A percentile compares a stretch with the other conserved stretches of the same genome.
phyloP scores from a whole-genome alignment of 2,113 vertebrate species.

The Nycticryphes semicollaris region DNA sequence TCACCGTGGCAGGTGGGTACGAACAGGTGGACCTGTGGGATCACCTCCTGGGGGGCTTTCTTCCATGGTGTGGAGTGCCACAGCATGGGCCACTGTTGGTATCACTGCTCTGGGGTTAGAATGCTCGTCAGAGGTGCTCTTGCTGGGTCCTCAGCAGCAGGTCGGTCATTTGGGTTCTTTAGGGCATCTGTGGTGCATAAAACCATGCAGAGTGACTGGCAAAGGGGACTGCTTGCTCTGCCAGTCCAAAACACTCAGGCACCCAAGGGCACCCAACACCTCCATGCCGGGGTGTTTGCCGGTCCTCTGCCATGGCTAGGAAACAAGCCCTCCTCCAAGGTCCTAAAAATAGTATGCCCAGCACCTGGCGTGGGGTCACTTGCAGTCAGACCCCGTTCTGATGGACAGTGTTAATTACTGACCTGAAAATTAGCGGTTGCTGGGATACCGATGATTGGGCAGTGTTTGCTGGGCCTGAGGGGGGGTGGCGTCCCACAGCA shows the following conservation, averaged over 20 bases:
- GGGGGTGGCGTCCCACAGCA: accelerated
- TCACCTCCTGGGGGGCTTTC: neutral
- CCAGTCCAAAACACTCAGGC: neutral
- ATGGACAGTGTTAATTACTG: neutral
- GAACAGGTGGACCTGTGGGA: neutral
- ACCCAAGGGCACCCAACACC: accelerated
- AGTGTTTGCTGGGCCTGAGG: neutral
- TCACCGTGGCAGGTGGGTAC: constrained; percentile 88
- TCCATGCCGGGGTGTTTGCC: neutral
- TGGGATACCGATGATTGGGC: neutral
- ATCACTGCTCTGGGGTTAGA: neutral
- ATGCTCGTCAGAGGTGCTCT: neutral
- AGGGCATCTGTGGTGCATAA: neutral
- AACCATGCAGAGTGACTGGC: neutral
- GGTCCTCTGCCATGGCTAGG: neutral
- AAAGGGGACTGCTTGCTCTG: neutral
- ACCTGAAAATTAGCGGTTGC: constrained; percentile 7
- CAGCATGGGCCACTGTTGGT: accelerated
- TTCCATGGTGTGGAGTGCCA: neutral
- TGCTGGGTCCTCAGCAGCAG: neutral
- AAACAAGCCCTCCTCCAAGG: neutral
- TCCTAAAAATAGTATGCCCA: neutral
- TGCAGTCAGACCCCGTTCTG: neutral
- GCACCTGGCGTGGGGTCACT: neutral
- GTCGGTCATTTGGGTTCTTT: accelerated